Conservation (phyloP, 2,888 invertebrate species). For the Pimpla rufipes region DNA sequence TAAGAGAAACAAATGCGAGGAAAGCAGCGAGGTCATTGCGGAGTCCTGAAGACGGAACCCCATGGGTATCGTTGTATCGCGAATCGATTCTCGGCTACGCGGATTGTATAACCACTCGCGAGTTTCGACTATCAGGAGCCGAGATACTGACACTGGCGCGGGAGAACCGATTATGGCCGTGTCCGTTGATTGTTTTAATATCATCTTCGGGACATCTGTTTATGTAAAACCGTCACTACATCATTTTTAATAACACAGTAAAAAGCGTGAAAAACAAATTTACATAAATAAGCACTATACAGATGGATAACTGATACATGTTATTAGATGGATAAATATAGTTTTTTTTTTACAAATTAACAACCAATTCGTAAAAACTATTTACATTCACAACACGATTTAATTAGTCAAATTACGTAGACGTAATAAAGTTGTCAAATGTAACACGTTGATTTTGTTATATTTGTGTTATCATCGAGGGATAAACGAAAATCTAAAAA, state of each 20-base stretch:
- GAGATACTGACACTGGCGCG: conserved; percentile 2
- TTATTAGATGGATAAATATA: too few species aligned
- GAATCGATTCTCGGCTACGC: conserved; percentile 43
- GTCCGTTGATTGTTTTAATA: background rate
- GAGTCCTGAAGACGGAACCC: background rate
- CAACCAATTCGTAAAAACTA: too few species aligned
- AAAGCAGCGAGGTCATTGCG: conserved; percentile 22
- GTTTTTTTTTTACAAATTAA: too few species aligned
- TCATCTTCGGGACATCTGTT: background rate
- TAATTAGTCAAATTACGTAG: too few species aligned
- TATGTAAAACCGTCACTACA: background rate
- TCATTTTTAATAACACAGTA: background rate
- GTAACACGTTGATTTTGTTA: too few species aligned
- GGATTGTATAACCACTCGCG: conserved; percentile 38
- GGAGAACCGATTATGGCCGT: background rate
- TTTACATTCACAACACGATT: too few species aligned
- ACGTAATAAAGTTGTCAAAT: too few species aligned
- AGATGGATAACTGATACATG: too few species aligned
- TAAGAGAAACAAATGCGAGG: background rate
- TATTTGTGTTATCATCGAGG: too few species aligned
- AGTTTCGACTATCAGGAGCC: conserved; percentile 39
- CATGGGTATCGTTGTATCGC: conserved; percentile 36
- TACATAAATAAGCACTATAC: too few species aligned
- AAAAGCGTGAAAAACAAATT: background rate
- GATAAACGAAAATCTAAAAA: too few species aligned